Evolutionary conservation across 2,797 vertebrate genomes (phyloP).

Genomic region (Erethizon dorsatum): DNA sequence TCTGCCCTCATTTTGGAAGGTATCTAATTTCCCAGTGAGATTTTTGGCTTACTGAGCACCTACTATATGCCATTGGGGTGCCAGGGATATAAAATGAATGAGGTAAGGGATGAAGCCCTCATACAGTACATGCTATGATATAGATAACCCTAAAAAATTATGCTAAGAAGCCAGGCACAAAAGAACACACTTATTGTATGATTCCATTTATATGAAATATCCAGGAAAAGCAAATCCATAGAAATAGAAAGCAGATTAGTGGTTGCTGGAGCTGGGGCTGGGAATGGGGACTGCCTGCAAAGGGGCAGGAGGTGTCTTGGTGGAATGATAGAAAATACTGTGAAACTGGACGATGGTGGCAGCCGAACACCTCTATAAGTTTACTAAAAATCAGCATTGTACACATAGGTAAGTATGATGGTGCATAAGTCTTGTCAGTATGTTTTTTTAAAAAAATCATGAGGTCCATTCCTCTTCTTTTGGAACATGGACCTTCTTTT

Average conservation of each 20-base stretch:
- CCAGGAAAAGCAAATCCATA: background rate
- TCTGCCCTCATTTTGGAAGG: conserved; percentile 27
- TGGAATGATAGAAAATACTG: background rate
- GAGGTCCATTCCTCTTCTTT: background rate
- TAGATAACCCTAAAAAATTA: background rate
- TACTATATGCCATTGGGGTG: background rate
- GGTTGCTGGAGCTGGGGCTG: background rate
- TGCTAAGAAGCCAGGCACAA: conserved; percentile 34
- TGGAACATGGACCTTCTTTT: background rate
- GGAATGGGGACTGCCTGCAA: background rate
- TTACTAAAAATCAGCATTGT: background rate
- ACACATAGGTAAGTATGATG: background rate
- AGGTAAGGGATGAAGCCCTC: conserved; percentile 18
- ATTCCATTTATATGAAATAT: background rate
- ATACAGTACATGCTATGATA: background rate
- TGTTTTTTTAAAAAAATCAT: background rate
- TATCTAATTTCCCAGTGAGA: background rate
- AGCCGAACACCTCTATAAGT: background rate
- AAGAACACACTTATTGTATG: background rate
- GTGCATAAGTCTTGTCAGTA: background rate
- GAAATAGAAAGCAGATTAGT: background rate
- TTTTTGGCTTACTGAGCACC: background rate
- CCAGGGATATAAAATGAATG: background rate
- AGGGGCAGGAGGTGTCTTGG: background rate
- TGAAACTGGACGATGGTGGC: background rate